phyloP scores from a whole-genome alignment of 2,888 invertebrate genomes.

The Aphelenchoides bicaudatus region DNA sequence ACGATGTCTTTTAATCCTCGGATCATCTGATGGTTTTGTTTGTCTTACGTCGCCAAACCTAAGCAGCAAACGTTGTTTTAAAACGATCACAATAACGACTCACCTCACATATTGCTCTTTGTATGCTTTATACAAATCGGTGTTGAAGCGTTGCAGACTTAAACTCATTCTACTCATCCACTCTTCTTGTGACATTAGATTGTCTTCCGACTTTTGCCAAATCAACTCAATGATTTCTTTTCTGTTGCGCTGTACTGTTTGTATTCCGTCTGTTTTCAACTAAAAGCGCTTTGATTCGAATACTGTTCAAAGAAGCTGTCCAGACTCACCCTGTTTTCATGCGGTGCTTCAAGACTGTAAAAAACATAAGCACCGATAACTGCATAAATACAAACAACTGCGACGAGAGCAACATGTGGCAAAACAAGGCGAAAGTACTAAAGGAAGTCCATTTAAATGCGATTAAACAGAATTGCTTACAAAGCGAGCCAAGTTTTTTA shows the following conservation, averaged over 20 bases:
- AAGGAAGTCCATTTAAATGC: no score
- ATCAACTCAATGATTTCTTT: constrained; percentile 37
- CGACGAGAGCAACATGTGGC: constrained; percentile 59
- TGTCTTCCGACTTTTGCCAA: constrained; percentile 27
- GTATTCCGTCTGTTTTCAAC: constrained; percentile 44
- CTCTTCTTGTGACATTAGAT: constrained; percentile 28
- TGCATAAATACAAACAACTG: constrained; percentile 57
- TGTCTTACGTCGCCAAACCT: constrained; percentile 52
- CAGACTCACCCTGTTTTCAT: constrained; percentile 48
- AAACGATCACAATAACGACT: no score
- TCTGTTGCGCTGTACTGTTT: constrained; percentile 42
- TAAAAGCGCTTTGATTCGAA: constrained; percentile 23
- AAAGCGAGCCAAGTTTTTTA: no score
- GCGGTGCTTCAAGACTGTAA: constrained; percentile 57
- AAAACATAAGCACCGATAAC: constrained; percentile 57
- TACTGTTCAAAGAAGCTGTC: constrained; percentile 8
- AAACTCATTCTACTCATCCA: constrained; percentile 45
- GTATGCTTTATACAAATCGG: constrained; percentile 54
- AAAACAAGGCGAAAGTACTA: constrained; percentile 55
- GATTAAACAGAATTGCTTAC: no score
- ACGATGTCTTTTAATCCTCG: constrained; percentile 35
- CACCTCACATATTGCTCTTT: constrained; percentile 59
- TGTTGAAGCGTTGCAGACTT: constrained; percentile 47
- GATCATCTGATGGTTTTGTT: constrained; percentile 25
- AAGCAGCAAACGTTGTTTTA: no score